Evolutionary conservation across 2,888 invertebrate species (phyloP), one percentile per base, ranked within the genome.

Genomic region (Pollenia angustigena): DNA sequence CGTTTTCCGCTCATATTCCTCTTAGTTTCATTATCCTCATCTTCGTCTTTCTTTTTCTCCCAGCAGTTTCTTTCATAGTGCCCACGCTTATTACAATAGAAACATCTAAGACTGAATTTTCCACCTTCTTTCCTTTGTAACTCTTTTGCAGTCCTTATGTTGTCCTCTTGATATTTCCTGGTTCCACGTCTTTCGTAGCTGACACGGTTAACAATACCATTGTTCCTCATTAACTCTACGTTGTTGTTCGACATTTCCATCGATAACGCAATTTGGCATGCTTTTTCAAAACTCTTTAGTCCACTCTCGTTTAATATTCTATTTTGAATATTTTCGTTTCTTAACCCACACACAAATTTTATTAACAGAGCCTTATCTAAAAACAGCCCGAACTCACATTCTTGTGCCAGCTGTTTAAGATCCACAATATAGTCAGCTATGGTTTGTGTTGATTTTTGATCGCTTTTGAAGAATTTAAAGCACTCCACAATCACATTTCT

Each of bases 401-500:
- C 40, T 46, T 80, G 32, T 10, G 66, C 52, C 14, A 78, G 48
- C 23, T 75, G 54, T 40, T 82, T 75, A 14, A 68, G 54, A 46
- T 83, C 76, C 42, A 83, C 76, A 11, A 83, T 83, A 62, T 83
- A 83, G 18, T 83, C 76, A 3, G 71, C 62, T 69, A 83, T 44
- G 50, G 60, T 75, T 71, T 78, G 71, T n/a, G 56, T 42, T 60
- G 76, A 44, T 68, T 66, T 44, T 60, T 82, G 82, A 10, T 76
- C 75, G 12, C 68, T 64, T 14, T 82, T 75, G 23, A 62, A 71
- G 48, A 80, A 80, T 62, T 71, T 52, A 0, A 81, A 81, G 32
- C 72, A 71, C 18, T 82, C 69, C 46, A 60, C 69, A 18, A 82
- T 82, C 6, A 32, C 32, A 32, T 72, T 72, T 32, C 58, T 72